Base-by-base conservation (phyloP, 2,113 vertebrate genomes). In the Thymallus thymallus region DNA sequence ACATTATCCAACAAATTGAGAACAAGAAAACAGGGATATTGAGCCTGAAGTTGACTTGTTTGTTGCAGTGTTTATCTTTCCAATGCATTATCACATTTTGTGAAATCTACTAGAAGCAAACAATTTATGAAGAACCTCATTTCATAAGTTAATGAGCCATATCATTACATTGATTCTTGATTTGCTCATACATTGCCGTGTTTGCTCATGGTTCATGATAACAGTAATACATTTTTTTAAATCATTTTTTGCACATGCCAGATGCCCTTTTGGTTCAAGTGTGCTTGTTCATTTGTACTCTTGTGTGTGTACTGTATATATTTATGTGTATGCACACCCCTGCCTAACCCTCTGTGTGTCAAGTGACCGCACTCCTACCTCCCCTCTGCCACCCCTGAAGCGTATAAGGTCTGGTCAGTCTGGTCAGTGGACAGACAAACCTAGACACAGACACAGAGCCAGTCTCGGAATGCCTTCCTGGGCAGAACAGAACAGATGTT, bases 121-220 rank as follows among this genome's bases (percentile, higher is more conserved):
- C 88, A 91, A 90, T 91, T 41, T 89, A 86, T 86, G 87, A 86
- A 84, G 86, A 88, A 91, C 79, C 90, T 89, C 82, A 90, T 91
- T 90, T 91, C 86, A 89, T 90, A 88, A 91, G 86, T 88, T 91
- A 91, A 91, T 91, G 90, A 87, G 84, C 90, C 89, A 88, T 88
- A 88, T 91, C 86, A 91, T 91, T 89, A 88, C 89, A 91, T 89
- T 91, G 89, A 91, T 90, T 90, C 84, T 88, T 90, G 87, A 89
- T 91, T 91, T 91, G 87, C 85, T 86, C 86, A 88, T 78, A 86
- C 82, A 76, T 83, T 87, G 82, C 89, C 87, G 86, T 83, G 86
- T 87, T 90, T 85, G 79, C 87, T 81, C 80, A 89, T 82, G 88
- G 87, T 89, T 88, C 85, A 90, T 77, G 84, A 35, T 86, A 86